A percentile compares a stretch with the other conserved stretches of the same genome.
Conservation (phyloP, 2,113 vertebrate genomes). For the Elanoides forficatus region DNA sequence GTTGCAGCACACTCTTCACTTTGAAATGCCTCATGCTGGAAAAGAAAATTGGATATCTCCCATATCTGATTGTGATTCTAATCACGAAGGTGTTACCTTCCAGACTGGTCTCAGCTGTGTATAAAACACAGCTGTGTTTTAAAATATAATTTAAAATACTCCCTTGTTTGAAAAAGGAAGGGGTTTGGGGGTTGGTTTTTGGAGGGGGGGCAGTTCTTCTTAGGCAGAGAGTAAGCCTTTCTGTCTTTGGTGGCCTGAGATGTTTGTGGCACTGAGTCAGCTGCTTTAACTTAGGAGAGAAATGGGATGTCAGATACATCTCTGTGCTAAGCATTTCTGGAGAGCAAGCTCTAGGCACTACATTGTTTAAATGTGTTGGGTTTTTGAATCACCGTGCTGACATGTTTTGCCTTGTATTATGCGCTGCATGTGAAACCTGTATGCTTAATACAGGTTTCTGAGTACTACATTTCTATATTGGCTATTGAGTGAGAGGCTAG, state of each 20-base stretch:
- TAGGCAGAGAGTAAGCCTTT: background rate
- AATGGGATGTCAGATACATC: background rate
- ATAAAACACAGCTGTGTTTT: background rate
- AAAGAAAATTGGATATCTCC: background rate
- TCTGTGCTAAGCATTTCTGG: background rate
- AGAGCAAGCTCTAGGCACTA: background rate
- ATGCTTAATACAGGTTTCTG: background rate
- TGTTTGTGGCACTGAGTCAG: background rate
- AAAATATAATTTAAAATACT: background rate
- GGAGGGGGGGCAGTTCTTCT: background rate
- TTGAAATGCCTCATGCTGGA: background rate
- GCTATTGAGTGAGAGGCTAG: background rate
- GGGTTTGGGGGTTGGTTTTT: background rate
- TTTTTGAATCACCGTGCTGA: background rate
- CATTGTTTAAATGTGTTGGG: background rate
- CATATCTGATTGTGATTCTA: background rate
- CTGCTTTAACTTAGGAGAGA: background rate
- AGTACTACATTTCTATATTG: background rate
- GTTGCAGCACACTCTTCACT: background rate
- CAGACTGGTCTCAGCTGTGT: background rate
- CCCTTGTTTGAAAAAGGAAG: background rate
- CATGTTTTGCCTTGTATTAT: background rate
- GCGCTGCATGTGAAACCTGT: background rate
- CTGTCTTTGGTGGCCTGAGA: background rate
- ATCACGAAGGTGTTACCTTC: background rate